Evolutionary conservation across 2,113 vertebrate genomes (phyloP).

Genomic region (Azemiops feae): DNA sequence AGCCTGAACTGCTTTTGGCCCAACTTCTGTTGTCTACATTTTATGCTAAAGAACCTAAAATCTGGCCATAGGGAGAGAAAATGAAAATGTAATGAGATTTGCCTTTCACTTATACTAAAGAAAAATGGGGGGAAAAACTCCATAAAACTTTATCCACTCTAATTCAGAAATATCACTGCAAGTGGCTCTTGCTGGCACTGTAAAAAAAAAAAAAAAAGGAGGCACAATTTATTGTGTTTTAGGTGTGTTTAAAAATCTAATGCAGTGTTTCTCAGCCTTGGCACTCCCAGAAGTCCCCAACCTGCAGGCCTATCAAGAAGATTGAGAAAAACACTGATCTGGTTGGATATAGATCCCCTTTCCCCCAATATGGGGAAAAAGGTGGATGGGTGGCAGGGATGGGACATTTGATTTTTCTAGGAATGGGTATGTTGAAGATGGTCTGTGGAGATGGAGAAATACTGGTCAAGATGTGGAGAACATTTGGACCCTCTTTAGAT

Average conservation of each 20-base stretch:
- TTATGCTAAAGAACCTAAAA: not conserved
- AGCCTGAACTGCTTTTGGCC: slow-evolving; percentile 36
- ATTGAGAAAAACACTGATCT: not conserved
- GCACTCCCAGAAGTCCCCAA: not conserved
- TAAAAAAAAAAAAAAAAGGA: not conserved
- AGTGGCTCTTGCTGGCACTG: not conserved
- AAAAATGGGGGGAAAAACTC: not conserved
- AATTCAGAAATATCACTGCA: not conserved
- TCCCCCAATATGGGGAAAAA: not conserved
- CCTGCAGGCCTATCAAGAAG: not conserved
- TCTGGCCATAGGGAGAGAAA: not conserved
- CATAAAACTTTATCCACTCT: not conserved
- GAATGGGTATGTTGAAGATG: not conserved
- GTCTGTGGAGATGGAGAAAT: not conserved
- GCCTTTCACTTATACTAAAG: not conserved
- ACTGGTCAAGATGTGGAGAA: not conserved
- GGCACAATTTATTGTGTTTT: not conserved
- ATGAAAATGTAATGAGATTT: slow-evolving; percentile 8
- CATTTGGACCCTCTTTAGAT: not conserved
- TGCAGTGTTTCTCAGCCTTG: not conserved
- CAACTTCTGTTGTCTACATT: slow-evolving; percentile 15
- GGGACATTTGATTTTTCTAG: not conserved
- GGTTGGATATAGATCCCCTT: not conserved
- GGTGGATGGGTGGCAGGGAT: not conserved
- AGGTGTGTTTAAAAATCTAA: not conserved